Percentiles rank a stretch among this genome's conserved stretches.
phyloP scores from a whole-genome alignment of 1,140 invertebrate species.

The Goniozus legneri region DNA sequence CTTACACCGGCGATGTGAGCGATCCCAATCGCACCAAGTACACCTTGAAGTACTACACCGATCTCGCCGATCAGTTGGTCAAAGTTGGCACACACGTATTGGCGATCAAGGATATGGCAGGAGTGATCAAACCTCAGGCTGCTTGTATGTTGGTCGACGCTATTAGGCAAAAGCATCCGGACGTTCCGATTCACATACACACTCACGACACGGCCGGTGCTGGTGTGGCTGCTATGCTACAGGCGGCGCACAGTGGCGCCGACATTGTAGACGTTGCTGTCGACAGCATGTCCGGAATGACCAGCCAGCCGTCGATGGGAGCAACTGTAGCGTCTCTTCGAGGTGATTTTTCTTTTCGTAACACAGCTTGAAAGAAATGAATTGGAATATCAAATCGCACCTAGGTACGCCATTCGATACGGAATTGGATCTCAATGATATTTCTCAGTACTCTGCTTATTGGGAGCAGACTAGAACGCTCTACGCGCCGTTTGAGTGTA shows the following conservation, averaged over 20 bases:
- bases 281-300: constrained; percentile 99
- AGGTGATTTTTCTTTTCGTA: constrained; percentile 45
- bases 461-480: constrained; percentile 97
- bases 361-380: too few relatives aligned
- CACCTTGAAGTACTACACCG: constrained; percentile 91
- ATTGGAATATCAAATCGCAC: too few relatives aligned
- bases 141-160: constrained; percentile 84
- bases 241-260: constrained; percentile 90
- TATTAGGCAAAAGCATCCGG: constrained; percentile 88
- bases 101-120: constrained; percentile 99
- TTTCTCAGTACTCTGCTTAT: constrained; percentile 95
- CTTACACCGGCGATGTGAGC: constrained; percentile 97
- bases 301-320: constrained; percentile 97
- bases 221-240: constrained; percentile 93
- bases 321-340: constrained; percentile 87
- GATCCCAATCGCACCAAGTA: constrained; percentile 91
- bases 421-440: constrained; percentile 71
- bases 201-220: constrained; percentile 97
- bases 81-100: constrained; percentile 97
- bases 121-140: constrained; percentile 90
- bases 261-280: constrained; percentile 98
- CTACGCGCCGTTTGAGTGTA: constrained; percentile 98
- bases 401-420: constrained; percentile 58
- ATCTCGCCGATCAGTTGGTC: constrained; percentile 90
- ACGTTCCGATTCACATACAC: constrained; percentile 96